Base-by-base conservation (phyloP, 2,113 vertebrate species). In the Mastomys coucha region DNA sequence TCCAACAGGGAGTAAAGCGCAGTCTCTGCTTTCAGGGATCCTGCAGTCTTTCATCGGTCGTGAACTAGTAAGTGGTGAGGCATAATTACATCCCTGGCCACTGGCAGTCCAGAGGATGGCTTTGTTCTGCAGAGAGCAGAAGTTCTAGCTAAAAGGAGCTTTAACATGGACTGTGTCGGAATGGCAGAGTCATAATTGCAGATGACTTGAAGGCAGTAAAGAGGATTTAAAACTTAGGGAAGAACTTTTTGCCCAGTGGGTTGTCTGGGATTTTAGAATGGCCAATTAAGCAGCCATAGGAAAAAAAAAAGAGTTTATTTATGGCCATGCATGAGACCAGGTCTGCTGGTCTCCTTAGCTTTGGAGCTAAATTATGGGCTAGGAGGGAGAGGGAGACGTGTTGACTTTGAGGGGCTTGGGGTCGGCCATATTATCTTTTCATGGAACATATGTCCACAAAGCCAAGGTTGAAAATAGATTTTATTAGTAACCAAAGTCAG, bases 401-500 rank as follows among this genome's bases (percentile, higher is more conserved):
- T 26, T 56, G 45, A n/a, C 13, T 19, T 36, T 56, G 8, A 1
- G 26, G 24, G 22, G 19, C 51, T 60, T 33, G 39, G 63, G 7
- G 4, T 31, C 58, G 7, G 67, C 88, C 31, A 88, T 69, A 77
- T 75, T 56, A 69, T 92, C 42, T 89, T 94, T 89, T 22, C 80
- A 22, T 92, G 86, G 65, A 92, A 80, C 19, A 42, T 91, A 7
- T 39, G 53, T 91, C 80, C 51, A 58, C 56, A 51, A 67, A 91
- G 17, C 42, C n/a, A 22, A 76, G 31, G 7, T 65, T 76, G 80
- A 80, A 85, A 67, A 81, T 67, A 16, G 56, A 77, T 94, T 96
- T 91, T 89, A 92, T 81, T 91, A 93, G 42, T 77, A 92, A 72
- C n/a, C n/a, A 19, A 94, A 89, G 67, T 8, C 73, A 93, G 28